Conservation (phyloP, 1,140 invertebrate species). For the Ceratitis capitata region DNA sequence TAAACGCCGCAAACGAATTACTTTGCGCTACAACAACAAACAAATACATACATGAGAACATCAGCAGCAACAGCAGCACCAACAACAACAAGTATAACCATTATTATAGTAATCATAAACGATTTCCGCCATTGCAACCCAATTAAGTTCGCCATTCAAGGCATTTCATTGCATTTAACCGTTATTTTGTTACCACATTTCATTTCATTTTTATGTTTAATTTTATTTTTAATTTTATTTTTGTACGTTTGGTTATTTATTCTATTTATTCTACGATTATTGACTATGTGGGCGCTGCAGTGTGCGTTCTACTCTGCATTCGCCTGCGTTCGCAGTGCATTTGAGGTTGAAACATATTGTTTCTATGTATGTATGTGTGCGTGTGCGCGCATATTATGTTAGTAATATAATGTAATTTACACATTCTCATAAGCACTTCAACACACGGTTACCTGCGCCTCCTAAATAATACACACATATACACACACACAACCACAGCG, state of each 20-base stretch:
- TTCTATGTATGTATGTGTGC: background rate
- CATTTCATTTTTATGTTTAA: background rate
- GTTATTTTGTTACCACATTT: background rate
- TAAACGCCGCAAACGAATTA: background rate
- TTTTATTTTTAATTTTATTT: background rate
- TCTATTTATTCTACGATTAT: background rate
- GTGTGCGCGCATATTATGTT: background rate
- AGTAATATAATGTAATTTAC: background rate
- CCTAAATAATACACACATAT: background rate
- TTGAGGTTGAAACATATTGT: background rate
- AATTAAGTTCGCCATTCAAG: conserved; percentile 20
- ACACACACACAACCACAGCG: background rate
- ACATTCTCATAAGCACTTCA: background rate
- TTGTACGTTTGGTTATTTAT: background rate
- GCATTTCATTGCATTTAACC: background rate
- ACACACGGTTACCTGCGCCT: background rate
- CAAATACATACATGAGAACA: too few species aligned
- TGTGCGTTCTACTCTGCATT: background rate
- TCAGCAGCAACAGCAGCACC: background rate
- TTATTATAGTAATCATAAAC: conserved; percentile 27
- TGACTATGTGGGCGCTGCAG: background rate
- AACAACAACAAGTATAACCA: background rate
- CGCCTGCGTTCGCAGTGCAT: background rate
- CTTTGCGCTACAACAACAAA: too few species aligned
- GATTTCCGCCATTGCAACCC: conserved; percentile 15